phyloP scores from a whole-genome alignment of 2,888 invertebrate species.

The Blastobasis lacticolella region DNA sequence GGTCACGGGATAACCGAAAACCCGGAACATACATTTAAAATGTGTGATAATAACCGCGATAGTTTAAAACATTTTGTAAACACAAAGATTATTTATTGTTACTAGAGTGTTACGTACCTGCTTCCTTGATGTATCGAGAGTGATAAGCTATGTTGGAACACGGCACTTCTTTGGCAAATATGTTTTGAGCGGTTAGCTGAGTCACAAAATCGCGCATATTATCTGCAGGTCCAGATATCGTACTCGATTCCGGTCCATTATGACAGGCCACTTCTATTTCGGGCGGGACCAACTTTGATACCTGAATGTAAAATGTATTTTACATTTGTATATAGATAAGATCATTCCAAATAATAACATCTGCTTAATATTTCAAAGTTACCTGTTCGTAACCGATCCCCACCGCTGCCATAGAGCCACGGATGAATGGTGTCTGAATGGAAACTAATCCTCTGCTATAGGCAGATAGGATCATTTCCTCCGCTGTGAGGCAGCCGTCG shows the following conservation, averaged over 20 bases:
- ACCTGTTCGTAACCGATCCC: conserved; percentile 77
- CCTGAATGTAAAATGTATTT: conserved; percentile 20
- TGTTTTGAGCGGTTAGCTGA: conserved; percentile 39
- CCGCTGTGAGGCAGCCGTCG: conserved; percentile 89
- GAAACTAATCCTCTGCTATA: conserved; percentile 87
- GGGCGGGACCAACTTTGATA: conserved; percentile 58
- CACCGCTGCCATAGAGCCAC: conserved; percentile 91
- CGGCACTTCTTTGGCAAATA: conserved; percentile 60
- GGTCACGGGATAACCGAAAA: too few relatives aligned
- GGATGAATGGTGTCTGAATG: conserved; percentile 77
- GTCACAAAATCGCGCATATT: conserved; percentile 75
- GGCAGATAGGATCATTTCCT: conserved; percentile 87
- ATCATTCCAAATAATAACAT: too few relatives aligned
- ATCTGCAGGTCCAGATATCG: conserved; percentile 83
- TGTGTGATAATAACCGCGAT: too few relatives aligned
- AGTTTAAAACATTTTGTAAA: too few relatives aligned
- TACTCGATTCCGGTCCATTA: conserved; percentile 84
- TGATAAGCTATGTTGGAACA: conserved; percentile 93
- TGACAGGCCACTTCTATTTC: conserved; percentile 86
- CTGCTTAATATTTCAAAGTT: conserved; percentile 1
- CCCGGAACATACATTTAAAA: too few relatives aligned
- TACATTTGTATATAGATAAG: not conserved
- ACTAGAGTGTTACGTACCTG: conserved; percentile 37
- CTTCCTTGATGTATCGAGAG: conserved; percentile 84
- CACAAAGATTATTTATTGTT: too few relatives aligned